These are phyloP conservation scores for Ceratina calcarata DNA, from an alignment of 1,140 invertebrate species.

Conservation along the genomic window DNA sequence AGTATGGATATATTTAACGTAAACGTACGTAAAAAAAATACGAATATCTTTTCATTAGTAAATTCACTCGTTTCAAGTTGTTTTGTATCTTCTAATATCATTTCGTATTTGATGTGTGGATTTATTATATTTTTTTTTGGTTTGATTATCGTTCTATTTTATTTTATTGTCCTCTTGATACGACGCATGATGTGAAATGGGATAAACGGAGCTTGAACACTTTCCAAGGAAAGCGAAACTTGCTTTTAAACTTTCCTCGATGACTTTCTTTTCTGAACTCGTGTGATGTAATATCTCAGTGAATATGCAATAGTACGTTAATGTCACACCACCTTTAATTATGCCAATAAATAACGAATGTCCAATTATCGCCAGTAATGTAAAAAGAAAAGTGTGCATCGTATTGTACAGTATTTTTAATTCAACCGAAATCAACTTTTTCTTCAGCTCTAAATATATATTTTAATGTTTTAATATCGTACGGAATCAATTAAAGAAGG, in stretches of 20 bases:
- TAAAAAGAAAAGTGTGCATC: neutral
- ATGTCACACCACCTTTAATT: slow-evolving; percentile 13
- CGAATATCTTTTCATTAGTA: slow-evolving; percentile 51
- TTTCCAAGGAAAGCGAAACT: neutral
- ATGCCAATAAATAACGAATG: slow-evolving; percentile 7
- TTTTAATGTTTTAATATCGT: slow-evolving; percentile 9
- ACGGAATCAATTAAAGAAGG: neutral
- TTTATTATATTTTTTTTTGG: neutral
- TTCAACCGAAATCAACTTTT: neutral
- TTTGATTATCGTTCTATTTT: neutral
- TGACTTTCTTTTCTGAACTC: neutral
- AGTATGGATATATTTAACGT: slow-evolving; percentile 35
- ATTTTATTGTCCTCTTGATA: neutral
- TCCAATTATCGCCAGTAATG: neutral
- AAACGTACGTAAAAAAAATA: slow-evolving; percentile 9
- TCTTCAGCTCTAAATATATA: slow-evolving; percentile 10
- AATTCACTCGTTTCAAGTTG: slow-evolving; percentile 24
- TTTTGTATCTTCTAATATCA: slow-evolving; percentile 14
- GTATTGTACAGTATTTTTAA: slow-evolving; percentile 13
- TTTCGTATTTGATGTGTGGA: slow-evolving; percentile 3
- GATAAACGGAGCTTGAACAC: neutral
- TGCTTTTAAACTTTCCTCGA: neutral
- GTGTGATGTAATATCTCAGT: neutral
- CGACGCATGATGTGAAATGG: neutral
- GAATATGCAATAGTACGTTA: neutral